phyloP scores from a whole-genome alignment of 2,113 vertebrate genomes.

The Sigmodon hispidus region DNA sequence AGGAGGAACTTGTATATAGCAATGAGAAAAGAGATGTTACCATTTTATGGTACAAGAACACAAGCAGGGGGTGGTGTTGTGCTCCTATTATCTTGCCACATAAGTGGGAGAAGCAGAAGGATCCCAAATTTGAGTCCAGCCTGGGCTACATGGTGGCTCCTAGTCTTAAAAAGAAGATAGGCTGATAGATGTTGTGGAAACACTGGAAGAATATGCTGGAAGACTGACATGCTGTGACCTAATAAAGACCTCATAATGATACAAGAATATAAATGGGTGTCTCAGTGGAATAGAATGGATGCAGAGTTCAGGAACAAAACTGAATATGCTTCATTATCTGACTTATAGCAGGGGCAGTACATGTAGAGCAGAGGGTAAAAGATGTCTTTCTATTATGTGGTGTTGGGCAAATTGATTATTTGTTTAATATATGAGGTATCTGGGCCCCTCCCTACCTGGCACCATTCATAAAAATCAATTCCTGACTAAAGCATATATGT shows the following conservation, averaged over 20 bases:
- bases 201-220: slow-evolving; percentile 4
- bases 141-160: not conserved
- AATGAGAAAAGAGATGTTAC: slow-evolving; percentile 20
- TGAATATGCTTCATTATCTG: not conserved
- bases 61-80: not conserved
- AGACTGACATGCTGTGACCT: not conserved
- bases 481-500: not conserved
- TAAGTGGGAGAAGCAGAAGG: not conserved
- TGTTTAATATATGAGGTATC: not conserved
- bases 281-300: not conserved
- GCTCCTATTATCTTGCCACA: not conserved
- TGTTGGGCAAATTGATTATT: not conserved
- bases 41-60: not conserved
- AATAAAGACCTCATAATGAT: not conserved
- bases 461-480: not conserved
- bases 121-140: not conserved
- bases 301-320: not conserved
- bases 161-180: not conserved
- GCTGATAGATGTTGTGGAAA: not conserved
- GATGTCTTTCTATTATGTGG: not conserved
- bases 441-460: not conserved
- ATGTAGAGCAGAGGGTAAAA: not conserved
- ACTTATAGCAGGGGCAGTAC: not conserved
- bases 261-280: not conserved
- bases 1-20: slow-evolving; percentile 29